These are phyloP conservation scores for Eugnorisma glareosa DNA, from an alignment of 2,888 invertebrate genomes.

Conservation along the genomic window DNA sequence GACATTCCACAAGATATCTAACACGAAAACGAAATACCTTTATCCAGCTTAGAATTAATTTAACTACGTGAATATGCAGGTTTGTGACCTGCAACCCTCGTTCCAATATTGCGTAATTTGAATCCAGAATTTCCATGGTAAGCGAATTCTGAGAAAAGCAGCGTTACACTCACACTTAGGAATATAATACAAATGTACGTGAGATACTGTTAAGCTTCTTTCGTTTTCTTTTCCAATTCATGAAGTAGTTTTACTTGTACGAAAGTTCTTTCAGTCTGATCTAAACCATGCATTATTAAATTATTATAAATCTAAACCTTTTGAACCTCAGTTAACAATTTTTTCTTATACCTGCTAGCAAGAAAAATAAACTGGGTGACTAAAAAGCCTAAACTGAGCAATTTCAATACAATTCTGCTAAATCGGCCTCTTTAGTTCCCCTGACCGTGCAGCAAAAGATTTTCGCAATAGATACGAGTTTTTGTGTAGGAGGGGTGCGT, in stretches of 20 bases:
- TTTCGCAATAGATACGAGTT: conserved; percentile 3
- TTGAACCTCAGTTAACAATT: not conserved
- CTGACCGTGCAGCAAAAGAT: not conserved
- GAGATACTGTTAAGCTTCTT: not conserved
- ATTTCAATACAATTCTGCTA: not conserved
- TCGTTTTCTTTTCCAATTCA: not conserved
- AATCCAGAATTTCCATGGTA: conserved; percentile 6
- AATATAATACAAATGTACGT: conserved; percentile 4
- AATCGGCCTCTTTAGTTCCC: not conserved
- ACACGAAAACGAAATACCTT: conserved; percentile 21
- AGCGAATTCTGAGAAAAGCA: not conserved
- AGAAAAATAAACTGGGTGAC: not conserved
- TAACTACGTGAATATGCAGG: conserved; percentile 30
- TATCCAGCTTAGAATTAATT: conserved; percentile 19
- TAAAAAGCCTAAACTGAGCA: not conserved
- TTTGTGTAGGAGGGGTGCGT: not conserved
- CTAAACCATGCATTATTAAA: not conserved
- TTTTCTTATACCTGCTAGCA: not conserved
- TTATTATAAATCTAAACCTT: not conserved
- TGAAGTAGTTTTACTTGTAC: conserved; percentile 6
- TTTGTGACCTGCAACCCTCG: conserved; percentile 2
- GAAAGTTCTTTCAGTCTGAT: not conserved
- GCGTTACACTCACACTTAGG: not conserved
- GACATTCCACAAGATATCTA: conserved; percentile 11
- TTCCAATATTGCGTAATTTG: conserved; percentile 8